These are phyloP conservation scores for Dryobotodes eremita DNA, from an alignment of 2,888 invertebrate species.

Conservation along the genomic window DNA sequence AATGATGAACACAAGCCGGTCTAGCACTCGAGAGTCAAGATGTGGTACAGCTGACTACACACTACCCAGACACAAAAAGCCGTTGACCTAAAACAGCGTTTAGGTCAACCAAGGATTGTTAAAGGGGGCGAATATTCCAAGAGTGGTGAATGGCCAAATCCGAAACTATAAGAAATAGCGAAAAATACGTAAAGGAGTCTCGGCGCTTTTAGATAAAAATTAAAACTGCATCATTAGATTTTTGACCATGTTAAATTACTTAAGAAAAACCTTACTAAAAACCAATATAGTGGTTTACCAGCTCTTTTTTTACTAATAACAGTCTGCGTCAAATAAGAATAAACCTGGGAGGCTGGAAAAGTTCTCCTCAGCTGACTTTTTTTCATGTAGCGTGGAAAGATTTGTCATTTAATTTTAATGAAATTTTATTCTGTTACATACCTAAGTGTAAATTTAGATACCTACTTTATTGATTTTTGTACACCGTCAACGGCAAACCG, in stretches of 20 bases:
- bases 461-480: too few relatives aligned
- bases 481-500: too few relatives aligned
- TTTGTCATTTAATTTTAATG: too few relatives aligned
- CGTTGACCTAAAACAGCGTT: conserved; percentile 44
- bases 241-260: too few relatives aligned
- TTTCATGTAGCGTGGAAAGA: too few relatives aligned
- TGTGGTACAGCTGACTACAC: conserved; percentile 37
- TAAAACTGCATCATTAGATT: background rate
- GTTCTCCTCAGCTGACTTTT: background rate
- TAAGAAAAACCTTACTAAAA: background rate
- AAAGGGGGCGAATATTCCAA: background rate
- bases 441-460: too few relatives aligned
- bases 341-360: background rate
- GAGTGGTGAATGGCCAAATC: background rate
- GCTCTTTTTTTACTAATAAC: background rate
- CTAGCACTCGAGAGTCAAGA: conserved; percentile 34
- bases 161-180: background rate
- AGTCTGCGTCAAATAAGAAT: background rate
- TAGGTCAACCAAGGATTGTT: conserved; percentile 5
- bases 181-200: background rate
- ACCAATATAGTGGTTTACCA: background rate
- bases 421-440: too few relatives aligned
- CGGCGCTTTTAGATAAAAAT: background rate
- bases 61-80: conserved; percentile 23
- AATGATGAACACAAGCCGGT: conserved; percentile 23